Evolutionary conservation across 2,113 vertebrate species (phyloP).

Genomic region (Pteronura brasiliensis): DNA sequence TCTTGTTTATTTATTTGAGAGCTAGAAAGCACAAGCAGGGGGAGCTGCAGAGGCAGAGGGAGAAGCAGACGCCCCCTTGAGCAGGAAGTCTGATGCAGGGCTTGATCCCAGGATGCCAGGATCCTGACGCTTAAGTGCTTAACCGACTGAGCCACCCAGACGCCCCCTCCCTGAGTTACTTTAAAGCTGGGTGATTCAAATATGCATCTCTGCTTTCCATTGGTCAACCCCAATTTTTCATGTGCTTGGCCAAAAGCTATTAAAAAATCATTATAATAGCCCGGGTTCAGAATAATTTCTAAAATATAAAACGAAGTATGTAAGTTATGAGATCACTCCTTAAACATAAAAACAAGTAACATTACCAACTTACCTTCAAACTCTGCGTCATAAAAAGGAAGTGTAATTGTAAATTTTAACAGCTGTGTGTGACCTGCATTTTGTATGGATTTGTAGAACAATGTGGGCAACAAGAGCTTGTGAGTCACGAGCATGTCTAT

Average conservation of each 20-base stretch:
- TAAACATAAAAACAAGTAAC: conserved; percentile 6
- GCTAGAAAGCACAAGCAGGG: background rate
- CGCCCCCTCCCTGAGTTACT: background rate
- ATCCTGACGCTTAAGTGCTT: background rate
- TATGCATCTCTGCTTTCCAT: conserved; percentile 9
- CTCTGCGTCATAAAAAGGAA: background rate
- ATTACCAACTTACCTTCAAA: conserved; percentile 9
- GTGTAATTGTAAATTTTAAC: background rate
- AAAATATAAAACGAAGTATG: background rate
- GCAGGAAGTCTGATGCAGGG: background rate
- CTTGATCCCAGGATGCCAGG: background rate
- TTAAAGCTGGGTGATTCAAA: background rate
- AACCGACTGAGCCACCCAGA: background rate
- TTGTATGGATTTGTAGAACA: background rate
- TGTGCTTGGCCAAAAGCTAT: background rate
- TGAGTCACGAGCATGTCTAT: background rate
- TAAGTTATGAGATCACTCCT: background rate
- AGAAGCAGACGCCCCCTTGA: background rate
- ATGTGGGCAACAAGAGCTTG: background rate
- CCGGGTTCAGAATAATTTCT: background rate
- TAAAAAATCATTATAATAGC: conserved; percentile 1
- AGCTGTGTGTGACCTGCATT: background rate
- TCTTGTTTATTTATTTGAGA: background rate
- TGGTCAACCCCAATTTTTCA: background rate
- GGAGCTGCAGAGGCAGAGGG: background rate